Percentiles rank a stretch among this genome's conserved stretches.
These are phyloP conservation scores for Oreochromis spilurus DNA, from an alignment of 2,113 vertebrate species.

Conservation along the genomic window DNA sequence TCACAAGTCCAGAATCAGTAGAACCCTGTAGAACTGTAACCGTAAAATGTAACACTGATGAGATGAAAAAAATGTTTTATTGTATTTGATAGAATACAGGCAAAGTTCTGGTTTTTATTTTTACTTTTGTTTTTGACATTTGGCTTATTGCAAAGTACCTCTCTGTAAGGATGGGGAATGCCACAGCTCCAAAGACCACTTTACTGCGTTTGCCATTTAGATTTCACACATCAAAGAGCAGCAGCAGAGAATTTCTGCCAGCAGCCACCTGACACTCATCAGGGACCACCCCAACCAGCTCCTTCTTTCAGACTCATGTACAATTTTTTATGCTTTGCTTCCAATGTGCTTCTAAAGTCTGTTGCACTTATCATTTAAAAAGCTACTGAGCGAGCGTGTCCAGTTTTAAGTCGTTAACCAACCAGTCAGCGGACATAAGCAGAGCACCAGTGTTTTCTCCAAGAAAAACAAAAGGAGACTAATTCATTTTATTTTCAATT, in stretches of 20 bases:
- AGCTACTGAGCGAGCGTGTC: not conserved
- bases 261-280: not conserved
- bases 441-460: not conserved
- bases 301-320: not conserved
- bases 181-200: not conserved
- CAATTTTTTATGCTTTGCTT: not conserved
- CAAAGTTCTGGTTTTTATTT: not conserved
- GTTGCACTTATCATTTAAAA: not conserved
- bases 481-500: rapidly evolving
- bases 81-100: not conserved
- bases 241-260: not conserved
- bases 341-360: not conserved
- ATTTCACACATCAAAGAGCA: not conserved
- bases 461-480: not conserved
- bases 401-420: not conserved
- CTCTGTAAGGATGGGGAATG: not conserved
- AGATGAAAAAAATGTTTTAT: not conserved
- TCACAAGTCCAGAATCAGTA: not conserved
- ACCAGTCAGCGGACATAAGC: not conserved
- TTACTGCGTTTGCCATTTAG: not conserved
- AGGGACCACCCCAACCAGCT: not conserved
- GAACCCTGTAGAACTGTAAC: not conserved
- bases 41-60: not conserved
- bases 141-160: not conserved
- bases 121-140: not conserved